A percentile compares a stretch with the other conserved stretches of the same genome.
Evolutionary conservation across 2,888 invertebrate genomes (phyloP).

Genomic region (Exocentrus adspersus): DNA sequence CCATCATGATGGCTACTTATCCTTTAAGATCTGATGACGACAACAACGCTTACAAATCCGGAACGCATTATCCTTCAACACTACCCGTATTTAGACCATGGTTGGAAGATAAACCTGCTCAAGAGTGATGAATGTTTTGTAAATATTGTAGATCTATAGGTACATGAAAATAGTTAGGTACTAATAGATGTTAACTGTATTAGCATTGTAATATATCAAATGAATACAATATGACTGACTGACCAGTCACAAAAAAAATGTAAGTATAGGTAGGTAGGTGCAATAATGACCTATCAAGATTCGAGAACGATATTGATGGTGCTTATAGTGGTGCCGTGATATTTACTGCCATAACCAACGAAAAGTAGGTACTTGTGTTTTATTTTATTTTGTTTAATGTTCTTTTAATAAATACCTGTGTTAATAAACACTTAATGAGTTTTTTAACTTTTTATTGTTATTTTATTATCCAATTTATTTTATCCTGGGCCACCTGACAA

Average conservation of each 20-base stretch:
- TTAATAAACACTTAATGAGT: background rate
- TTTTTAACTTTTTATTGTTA: background rate
- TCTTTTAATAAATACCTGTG: slow-evolving; percentile 19
- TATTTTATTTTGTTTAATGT: slow-evolving; percentile 15
- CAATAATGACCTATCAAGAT: too few relatives aligned
- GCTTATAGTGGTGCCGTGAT: slow-evolving; percentile 13
- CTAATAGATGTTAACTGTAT: too few relatives aligned
- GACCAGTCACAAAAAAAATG: background rate
- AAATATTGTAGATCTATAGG: too few relatives aligned
- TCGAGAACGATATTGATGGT: slow-evolving; percentile 8
- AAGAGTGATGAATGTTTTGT: slow-evolving; percentile 27
- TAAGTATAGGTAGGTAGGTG: too few relatives aligned
- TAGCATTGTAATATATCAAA: too few relatives aligned
- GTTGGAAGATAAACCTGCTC: slow-evolving; percentile 76
- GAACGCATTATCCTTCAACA: slow-evolving; percentile 93
- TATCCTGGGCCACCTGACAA: too few relatives aligned
- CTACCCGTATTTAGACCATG: slow-evolving; percentile 91
- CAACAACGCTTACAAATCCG: slow-evolving; percentile 75
- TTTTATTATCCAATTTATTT: too few relatives aligned
- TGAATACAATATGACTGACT: background rate
- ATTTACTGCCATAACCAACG: slow-evolving; percentile 20
- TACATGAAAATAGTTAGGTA: too few relatives aligned
- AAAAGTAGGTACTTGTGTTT: slow-evolving; percentile 1
- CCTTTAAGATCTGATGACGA: slow-evolving; percentile 79
- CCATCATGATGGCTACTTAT: slow-evolving; percentile 92